Base-by-base conservation (phyloP, 2,797 vertebrate genomes). In the Tragopan temminckii region DNA sequence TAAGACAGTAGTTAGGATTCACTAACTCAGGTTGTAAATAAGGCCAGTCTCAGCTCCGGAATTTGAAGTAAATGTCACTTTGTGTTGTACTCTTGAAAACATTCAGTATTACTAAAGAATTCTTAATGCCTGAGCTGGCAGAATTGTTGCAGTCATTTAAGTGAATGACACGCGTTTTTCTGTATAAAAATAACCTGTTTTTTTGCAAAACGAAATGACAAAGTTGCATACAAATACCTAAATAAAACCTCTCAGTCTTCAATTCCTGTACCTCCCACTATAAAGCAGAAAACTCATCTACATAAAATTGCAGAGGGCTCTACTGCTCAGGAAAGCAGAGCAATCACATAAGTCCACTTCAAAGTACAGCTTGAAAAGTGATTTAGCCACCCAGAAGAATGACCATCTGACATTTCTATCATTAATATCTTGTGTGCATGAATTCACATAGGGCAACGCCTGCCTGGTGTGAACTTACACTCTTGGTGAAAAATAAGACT, bases 81-180 rank as follows among this genome's bases (percentile, higher is more conserved):
- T 67, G 50, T 74, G 21, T 46, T 87, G 87, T 80, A 55, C 79
- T 91, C 63, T 69, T 57, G 36, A 92, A 95, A 83, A 72, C 33
- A 79, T 66, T 89, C 46, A 63, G 19, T 80, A 35, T 86, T 86
- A 63, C 71, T 84, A 79, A 81, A 88, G 52, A n/a, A 63, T 89
- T 86, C 50, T 91, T 95, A 85, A 88, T 84, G 82, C 76, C 76
- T 93, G 80, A 95, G 77, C 63, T 94, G 80, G 64, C 80, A 93
- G 63, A 93, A 95, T 33, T 81, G 74, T 77, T 88, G 77, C 79
- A 89, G 66, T 80, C 72, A 72, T 36, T 91, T 80, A 93, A 91
- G 74, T 67, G 76, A 93, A 78, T 61, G 93, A 85, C 53, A 59
- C 50, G 42, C 31, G 72, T 75, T 93, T 89, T 93, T 88, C 76